phyloP scores from a whole-genome alignment of 2,888 invertebrate species.

The Spicauda simplicius region DNA sequence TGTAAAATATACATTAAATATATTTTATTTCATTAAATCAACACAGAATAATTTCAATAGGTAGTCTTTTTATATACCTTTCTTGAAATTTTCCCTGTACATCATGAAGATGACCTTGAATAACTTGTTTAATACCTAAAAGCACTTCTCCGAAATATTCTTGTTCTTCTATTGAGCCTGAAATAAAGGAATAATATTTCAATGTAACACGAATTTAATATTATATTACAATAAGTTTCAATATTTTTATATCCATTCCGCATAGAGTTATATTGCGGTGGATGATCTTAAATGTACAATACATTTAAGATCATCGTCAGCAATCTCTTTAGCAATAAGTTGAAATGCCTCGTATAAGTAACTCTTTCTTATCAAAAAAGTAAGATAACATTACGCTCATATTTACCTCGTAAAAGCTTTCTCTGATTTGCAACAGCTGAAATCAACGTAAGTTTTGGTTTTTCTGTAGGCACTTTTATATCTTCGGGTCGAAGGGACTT shows the following conservation, averaged over 20 bases:
- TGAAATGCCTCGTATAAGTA: too few species aligned
- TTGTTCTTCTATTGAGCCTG: constrained; percentile 89
- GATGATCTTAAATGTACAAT: too few species aligned
- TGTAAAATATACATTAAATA: constrained; percentile 46
- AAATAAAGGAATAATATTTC: constrained; percentile 42
- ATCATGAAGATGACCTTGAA: constrained; percentile 89
- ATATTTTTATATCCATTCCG: too few species aligned
- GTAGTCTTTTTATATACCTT: constrained; percentile 57
- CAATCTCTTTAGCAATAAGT: too few species aligned
- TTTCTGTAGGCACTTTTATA: constrained; percentile 82
- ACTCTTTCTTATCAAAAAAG: too few species aligned
- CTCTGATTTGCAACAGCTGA: constrained; percentile 85
- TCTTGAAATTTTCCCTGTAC: constrained; percentile 89
- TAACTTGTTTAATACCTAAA: constrained; percentile 91
- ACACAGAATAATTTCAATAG: too few species aligned
- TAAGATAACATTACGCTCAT: background rate
- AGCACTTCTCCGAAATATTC: constrained; percentile 93
- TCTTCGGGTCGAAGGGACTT: constrained; percentile 78
- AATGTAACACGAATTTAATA: too few species aligned
- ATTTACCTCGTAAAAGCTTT: constrained; percentile 83
- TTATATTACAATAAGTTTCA: too few species aligned
- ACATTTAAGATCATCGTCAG: too few species aligned
- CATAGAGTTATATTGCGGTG: too few species aligned
- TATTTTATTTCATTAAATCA: too few species aligned
- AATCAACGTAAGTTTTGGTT: constrained; percentile 83